Conservation (phyloP, 30 jellyfish, hydroid and myxozoan genomes). For the Euphysa ruthae region DNA sequence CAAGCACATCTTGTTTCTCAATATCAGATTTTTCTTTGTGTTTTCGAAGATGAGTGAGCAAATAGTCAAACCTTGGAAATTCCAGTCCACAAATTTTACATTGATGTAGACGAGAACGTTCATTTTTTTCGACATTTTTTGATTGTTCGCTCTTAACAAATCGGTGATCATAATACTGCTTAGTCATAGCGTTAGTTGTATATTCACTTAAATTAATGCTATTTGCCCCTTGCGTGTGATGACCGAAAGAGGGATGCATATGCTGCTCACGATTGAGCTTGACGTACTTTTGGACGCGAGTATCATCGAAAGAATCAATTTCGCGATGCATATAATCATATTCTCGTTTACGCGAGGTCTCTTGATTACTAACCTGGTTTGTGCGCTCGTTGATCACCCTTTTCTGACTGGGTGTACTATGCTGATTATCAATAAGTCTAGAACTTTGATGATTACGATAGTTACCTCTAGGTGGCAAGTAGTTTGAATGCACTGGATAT, state of each 20-base stretch:
- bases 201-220: constrained; percentile 33
- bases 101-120: constrained; percentile 23
- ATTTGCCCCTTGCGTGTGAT: not conserved
- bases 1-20: constrained; percentile 4
- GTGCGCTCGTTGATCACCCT: too few relatives aligned
- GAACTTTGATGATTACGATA: too few relatives aligned
- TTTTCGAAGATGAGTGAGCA: constrained; percentile 22
- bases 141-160: not conserved
- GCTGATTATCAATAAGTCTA: too few relatives aligned
- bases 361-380: too few relatives aligned
- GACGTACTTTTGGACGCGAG: not conserved
- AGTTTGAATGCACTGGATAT: not conserved
- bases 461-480: too few relatives aligned
- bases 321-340: not conserved
- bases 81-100: constrained; percentile 34
- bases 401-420: too few relatives aligned
- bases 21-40: constrained; percentile 26
- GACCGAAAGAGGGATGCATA: not conserved
- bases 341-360: not conserved
- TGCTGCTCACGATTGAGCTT: not conserved
- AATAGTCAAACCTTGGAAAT: constrained; percentile 30
- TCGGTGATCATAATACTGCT: constrained; percentile 15
- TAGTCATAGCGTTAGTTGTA: constrained; percentile 31
- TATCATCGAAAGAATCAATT: not conserved
- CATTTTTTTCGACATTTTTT: not conserved